These are phyloP conservation scores for Brienomyrus longianalis DNA, from an alignment of 2,113 vertebrate genomes.

Conservation along the genomic window DNA sequence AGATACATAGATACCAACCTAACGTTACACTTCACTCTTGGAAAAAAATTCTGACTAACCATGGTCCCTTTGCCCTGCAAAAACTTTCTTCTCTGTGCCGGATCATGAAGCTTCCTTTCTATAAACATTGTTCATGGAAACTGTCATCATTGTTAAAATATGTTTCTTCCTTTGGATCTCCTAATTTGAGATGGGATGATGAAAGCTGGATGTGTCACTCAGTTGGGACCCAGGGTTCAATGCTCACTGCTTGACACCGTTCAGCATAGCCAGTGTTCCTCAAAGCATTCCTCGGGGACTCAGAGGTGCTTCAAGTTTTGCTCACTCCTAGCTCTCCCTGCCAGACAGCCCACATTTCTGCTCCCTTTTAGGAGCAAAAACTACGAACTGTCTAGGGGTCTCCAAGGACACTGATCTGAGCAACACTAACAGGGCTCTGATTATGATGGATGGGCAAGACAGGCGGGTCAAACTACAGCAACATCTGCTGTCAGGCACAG, in stretches of 20 bases:
- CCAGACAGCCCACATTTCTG: too few relatives aligned
- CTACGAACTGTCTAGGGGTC: too few relatives aligned
- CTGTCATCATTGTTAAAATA: neutral
- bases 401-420: neutral
- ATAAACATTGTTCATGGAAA: neutral
- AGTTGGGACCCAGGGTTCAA: neutral
- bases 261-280: too few relatives aligned
- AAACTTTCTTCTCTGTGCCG: neutral
- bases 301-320: too few relatives aligned
- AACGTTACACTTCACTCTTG: neutral
- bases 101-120: neutral
- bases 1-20: neutral
- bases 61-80: neutral
- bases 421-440: neutral
- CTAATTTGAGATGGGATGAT: neutral
- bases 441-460: neutral
- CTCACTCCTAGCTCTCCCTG: too few relatives aligned
- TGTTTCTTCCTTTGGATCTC: neutral
- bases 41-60: neutral
- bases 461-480: neutral
- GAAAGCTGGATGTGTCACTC: neutral
- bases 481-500: neutral
- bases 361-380: too few relatives aligned
- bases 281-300: too few relatives aligned
- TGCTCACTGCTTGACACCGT: neutral